These are phyloP conservation scores for Poecilia picta DNA, from an alignment of 2,797 vertebrate species.

Conservation along the genomic window DNA sequence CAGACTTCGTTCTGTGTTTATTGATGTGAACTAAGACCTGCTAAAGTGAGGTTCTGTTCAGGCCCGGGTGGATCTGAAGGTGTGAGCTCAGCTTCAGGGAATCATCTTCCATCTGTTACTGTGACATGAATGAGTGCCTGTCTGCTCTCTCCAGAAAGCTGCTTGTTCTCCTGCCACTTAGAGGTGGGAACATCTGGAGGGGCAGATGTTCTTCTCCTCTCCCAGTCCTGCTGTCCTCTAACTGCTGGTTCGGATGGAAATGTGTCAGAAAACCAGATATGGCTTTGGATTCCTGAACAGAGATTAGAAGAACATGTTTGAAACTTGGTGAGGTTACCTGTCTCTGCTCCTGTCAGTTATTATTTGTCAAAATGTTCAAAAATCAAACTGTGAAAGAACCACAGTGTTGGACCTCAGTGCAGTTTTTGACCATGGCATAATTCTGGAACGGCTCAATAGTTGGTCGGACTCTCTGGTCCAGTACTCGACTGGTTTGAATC, in stretches of 20 bases:
- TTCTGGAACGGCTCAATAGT: no score
- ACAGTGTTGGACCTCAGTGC: no score
- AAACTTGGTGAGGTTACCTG: no score
- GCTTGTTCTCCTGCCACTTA: not conserved
- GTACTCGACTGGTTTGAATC: no score
- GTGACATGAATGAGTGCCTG: not conserved
- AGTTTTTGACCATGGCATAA: no score
- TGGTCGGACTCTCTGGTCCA: no score
- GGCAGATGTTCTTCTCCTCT: constrained; percentile 20
- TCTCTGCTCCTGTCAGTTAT: no score
- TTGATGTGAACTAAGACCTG: not conserved
- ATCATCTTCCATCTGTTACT: constrained; percentile 3
- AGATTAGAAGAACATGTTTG: not conserved
- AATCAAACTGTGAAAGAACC: no score
- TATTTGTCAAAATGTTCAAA: no score
- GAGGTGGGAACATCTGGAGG: constrained; percentile 34
- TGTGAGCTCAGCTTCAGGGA: not conserved
- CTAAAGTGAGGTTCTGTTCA: not conserved
- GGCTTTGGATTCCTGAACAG: not conserved
- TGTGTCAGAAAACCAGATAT: not conserved
- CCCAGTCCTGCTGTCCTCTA: not conserved
- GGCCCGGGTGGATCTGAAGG: not conserved
- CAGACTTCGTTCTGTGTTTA: not conserved
- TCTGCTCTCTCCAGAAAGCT: constrained; percentile 13
- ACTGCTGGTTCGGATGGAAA: not conserved